phyloP scores from a whole-genome alignment of 2,888 invertebrate genomes.

The Agrochola litura region DNA sequence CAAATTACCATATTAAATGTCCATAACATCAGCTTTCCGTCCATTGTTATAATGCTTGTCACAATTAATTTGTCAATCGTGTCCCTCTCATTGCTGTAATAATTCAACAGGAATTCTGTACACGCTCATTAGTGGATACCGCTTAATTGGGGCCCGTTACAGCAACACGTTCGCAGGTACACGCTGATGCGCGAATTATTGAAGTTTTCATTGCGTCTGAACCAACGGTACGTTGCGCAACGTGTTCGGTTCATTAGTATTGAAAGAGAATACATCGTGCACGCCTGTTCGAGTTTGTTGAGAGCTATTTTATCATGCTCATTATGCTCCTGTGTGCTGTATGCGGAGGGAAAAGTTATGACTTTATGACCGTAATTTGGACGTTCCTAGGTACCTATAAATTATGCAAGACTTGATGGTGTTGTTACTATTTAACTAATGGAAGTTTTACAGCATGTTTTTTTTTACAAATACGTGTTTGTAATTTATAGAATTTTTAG shows the following conservation, averaged over 20 bases:
- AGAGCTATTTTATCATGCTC: constrained; percentile 63
- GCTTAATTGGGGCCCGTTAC: constrained; percentile 60
- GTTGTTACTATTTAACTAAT: constrained; percentile 3
- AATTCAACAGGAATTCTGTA: constrained; percentile 41
- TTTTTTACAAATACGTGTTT: neutral
- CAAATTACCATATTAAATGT: constrained; percentile 16
- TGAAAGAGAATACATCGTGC: constrained; percentile 60
- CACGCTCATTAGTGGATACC: constrained; percentile 59
- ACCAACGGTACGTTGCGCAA: constrained; percentile 38
- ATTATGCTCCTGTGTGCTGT: constrained; percentile 50
- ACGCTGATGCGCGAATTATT: constrained; percentile 51
- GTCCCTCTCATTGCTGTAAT: constrained; percentile 44
- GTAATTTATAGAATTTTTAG: neutral
- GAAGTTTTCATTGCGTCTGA: constrained; percentile 61
- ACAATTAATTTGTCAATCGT: constrained; percentile 56
- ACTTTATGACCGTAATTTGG: constrained; percentile 47
- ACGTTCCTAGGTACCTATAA: constrained; percentile 3
- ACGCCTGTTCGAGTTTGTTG: constrained; percentile 50
- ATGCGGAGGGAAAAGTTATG: constrained; percentile 58
- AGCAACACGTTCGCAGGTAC: constrained; percentile 48
- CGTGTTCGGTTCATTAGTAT: constrained; percentile 65
- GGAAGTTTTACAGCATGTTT: constrained; percentile 9
- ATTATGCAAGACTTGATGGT: constrained; percentile 11
- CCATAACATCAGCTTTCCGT: constrained; percentile 22
- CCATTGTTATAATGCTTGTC: constrained; percentile 39